Conservation (phyloP, 2,113 vertebrate genomes). For the Halichoeres trimaculatus region DNA sequence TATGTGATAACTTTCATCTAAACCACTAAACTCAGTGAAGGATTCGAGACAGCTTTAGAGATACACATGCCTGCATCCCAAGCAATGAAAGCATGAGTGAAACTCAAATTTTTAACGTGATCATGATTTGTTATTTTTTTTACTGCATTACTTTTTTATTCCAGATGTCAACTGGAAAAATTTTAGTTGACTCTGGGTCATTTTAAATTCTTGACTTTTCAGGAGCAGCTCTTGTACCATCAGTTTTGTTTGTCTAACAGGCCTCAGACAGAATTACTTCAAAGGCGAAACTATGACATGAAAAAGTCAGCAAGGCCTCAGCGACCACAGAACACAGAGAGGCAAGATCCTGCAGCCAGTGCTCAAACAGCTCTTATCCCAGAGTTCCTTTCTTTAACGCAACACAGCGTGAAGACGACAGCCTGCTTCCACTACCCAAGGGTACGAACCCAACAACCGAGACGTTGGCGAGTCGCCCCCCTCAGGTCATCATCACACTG, state of each 20-base stretch:
- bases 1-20: not conserved
- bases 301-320: not conserved
- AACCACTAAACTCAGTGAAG: no score
- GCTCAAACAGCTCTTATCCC: constrained; percentile 12
- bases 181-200: not conserved
- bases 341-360: not conserved
- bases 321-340: not conserved
- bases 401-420: constrained; percentile 6
- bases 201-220: not conserved
- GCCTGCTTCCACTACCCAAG: constrained; percentile 8
- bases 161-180: not conserved
- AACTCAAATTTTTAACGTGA: no score
- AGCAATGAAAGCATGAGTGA: no score
- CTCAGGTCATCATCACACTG: constrained; percentile 52
- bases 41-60: no score
- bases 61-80: no score
- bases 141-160: no score
- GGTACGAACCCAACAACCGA: constrained; percentile 13
- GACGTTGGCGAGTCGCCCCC: constrained; percentile 34
- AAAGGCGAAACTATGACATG: not conserved
- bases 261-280: no score
- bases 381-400: constrained; percentile 20
- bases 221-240: not conserved
- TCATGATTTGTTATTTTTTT: no score
- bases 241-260: not conserved